Percentiles rank a stretch among this genome's conserved stretches.
Conservation (phyloP, 1,140 invertebrate genomes). For the Maniola jurtina region DNA sequence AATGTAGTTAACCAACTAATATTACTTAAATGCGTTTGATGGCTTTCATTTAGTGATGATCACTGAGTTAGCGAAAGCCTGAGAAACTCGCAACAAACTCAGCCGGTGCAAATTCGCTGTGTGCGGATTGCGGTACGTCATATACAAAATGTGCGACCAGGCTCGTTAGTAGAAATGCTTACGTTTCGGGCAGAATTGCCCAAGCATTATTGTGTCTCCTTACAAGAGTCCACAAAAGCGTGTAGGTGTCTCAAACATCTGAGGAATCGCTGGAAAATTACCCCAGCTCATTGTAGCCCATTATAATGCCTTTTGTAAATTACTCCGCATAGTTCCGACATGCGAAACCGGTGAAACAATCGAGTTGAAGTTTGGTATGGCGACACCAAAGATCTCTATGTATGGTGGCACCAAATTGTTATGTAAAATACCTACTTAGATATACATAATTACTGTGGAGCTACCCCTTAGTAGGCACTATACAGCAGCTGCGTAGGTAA, state of each 20-base stretch:
- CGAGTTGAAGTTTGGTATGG: conserved; percentile 15
- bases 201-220: conserved; percentile 38
- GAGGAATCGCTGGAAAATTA: conserved; percentile 29
- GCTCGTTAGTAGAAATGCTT: conserved; percentile 25
- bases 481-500: no score
- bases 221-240: conserved; percentile 35
- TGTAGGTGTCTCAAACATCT: conserved; percentile 38
- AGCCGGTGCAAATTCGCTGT: no score
- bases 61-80: no score
- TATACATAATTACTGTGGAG: not conserved
- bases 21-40: no score
- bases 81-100: no score
- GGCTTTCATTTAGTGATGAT: no score
- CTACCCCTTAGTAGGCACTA: no score
- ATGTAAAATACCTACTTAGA: not conserved
- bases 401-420: conserved; percentile 20
- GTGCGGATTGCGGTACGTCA: no score
- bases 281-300: conserved; percentile 30
- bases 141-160: not conserved
- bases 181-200: conserved; percentile 41
- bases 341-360: conserved; percentile 27
- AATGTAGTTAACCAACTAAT: no score
- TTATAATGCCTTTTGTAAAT: conserved; percentile 37
- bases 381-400: conserved; percentile 5
- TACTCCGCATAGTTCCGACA: conserved; percentile 19